A percentile compares a stretch with the other conserved stretches of the same genome.
These are phyloP conservation scores for Sminthopsis crassicaudata DNA, from an alignment of 2,113 vertebrate species.

Conservation along the genomic window DNA sequence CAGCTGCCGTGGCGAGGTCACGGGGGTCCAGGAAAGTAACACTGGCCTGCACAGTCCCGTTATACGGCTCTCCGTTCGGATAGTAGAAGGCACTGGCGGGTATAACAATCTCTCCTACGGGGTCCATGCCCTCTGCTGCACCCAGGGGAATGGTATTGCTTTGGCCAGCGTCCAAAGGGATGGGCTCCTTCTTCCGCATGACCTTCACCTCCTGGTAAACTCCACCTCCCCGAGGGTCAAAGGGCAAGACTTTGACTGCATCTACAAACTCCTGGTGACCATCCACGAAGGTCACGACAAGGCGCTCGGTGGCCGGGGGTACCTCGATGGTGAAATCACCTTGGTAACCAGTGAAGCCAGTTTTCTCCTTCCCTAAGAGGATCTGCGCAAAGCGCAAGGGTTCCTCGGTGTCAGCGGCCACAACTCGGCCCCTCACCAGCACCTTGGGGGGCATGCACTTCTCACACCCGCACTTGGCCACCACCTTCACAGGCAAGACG, in stretches of 20 bases:
- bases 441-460: constrained; percentile 88
- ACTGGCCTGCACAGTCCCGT: constrained; percentile 92
- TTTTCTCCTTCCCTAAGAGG: constrained; percentile 87
- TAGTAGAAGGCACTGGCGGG: constrained; percentile 89
- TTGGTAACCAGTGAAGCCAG: constrained; percentile 93
- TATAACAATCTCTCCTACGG: constrained; percentile 91
- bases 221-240: constrained; percentile 90
- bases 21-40: constrained; percentile 96
- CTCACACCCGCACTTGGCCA: constrained; percentile 91
- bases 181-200: constrained; percentile 88
- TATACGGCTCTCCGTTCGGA: constrained; percentile 88
- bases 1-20: constrained; percentile 87
- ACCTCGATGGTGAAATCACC: constrained; percentile 95
- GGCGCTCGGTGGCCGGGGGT: constrained; percentile 85
- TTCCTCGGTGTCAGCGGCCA: constrained; percentile 89
- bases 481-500: constrained; percentile 89
- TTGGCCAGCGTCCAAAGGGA: constrained; percentile 87
- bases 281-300: constrained; percentile 94
- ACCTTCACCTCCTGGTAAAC: constrained; percentile 95
- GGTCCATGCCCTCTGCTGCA: constrained; percentile 84
- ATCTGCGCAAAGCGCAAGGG: constrained; percentile 94
- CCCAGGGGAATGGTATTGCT: constrained; percentile 89
- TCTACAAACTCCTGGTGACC: constrained; percentile 89
- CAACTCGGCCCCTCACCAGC: constrained; percentile 90
- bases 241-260: constrained; percentile 92